Base-by-base conservation (phyloP, 2,797 vertebrate genomes). In the Clarias laeviceps region DNA sequence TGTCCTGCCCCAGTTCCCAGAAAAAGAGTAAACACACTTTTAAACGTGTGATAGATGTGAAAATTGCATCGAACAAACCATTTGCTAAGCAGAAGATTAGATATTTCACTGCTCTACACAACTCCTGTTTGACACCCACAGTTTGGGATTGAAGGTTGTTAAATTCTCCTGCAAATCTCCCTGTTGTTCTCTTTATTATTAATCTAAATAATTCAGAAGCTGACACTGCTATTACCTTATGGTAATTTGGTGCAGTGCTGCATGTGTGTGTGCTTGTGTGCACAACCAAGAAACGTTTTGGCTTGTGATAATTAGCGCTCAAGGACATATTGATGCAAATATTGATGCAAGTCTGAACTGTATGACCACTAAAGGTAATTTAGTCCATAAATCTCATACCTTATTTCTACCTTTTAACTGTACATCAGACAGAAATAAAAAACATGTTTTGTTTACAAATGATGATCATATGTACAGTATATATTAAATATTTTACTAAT, bases 221-320 rank as follows among this genome's bases (percentile, higher is more conserved):
- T 20, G 56, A 37, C 56, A 61, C 40, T 37, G 34, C 57, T 32
- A 40, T 61, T 74, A 64, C 27, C 5, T 17, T 37, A 3, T 27
- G 24, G 17, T 1, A 29, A 54, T 76, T 29, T 80, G 27, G 20
- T 61, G 54, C 17, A n/a, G 50, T 82, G 37, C 18, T 34, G 12
- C n/a, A 32, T 27, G 24, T 57, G 54, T 82, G 64, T 11, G 45
- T 72, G 57, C 11, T 6, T 62, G 69, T 14, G n/a, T 50, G 18
- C 32, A 65, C 45, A 37, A 65, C 66, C 66, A 50, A 85, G 12
- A 29, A n/a, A 50, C 57, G 56, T 29, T 82, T 59, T 24, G 62
- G n/a, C 69, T 65, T 29, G 29, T 50, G 40, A 73, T 70, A 78
- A 86, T 86, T 86, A 83, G 29, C 37, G 34, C 81, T 62, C 72